phyloP scores from a whole-genome alignment of 2,113 vertebrate species.

The Malaclemys terrapin region DNA sequence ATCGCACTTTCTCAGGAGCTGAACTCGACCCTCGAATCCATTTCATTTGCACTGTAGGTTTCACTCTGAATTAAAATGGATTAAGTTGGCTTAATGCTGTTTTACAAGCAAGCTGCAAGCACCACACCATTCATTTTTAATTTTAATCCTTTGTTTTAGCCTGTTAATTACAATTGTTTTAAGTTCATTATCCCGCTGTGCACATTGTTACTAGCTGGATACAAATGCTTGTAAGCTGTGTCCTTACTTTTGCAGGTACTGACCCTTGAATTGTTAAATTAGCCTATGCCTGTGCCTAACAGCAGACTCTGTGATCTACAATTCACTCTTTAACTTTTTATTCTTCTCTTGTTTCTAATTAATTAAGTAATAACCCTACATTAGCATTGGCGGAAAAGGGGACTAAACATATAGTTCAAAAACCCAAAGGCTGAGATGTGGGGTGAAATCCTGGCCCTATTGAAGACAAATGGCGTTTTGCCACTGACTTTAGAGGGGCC shows the following conservation, averaged over 20 bases:
- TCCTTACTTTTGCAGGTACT: slow-evolving; percentile 85
- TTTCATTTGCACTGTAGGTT: slow-evolving; percentile 71
- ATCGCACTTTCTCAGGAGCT: slow-evolving; percentile 90
- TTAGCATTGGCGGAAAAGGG: not conserved
- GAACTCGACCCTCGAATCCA: slow-evolving; percentile 83
- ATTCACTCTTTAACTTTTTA: slow-evolving; percentile 50
- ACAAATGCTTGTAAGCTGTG: slow-evolving; percentile 84
- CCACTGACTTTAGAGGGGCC: not conserved
- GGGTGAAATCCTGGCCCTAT: not conserved
- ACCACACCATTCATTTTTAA: slow-evolving; percentile 75
- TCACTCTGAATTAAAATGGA: slow-evolving; percentile 80
- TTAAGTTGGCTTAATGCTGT: slow-evolving; percentile 88
- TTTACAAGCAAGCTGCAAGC: slow-evolving; percentile 82
- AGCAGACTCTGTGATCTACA: slow-evolving; percentile 58
- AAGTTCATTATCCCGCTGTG: slow-evolving; percentile 94
- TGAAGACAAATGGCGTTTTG: not conserved
- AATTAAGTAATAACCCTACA: slow-evolving; percentile 35
- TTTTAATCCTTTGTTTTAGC: slow-evolving; percentile 93
- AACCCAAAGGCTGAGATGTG: not conserved
- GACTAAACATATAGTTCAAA: slow-evolving; percentile 33
- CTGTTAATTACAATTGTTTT: slow-evolving; percentile 98
- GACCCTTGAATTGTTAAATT: slow-evolving; percentile 88
- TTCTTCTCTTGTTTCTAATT: slow-evolving; percentile 39
- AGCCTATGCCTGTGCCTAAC: slow-evolving; percentile 79
- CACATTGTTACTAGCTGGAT: slow-evolving; percentile 85